A percentile compares a stretch with the other conserved stretches of the same genome.
These are phyloP conservation scores for Lichenostomus cassidix DNA, from an alignment of 2,113 vertebrate genomes.

Conservation along the genomic window DNA sequence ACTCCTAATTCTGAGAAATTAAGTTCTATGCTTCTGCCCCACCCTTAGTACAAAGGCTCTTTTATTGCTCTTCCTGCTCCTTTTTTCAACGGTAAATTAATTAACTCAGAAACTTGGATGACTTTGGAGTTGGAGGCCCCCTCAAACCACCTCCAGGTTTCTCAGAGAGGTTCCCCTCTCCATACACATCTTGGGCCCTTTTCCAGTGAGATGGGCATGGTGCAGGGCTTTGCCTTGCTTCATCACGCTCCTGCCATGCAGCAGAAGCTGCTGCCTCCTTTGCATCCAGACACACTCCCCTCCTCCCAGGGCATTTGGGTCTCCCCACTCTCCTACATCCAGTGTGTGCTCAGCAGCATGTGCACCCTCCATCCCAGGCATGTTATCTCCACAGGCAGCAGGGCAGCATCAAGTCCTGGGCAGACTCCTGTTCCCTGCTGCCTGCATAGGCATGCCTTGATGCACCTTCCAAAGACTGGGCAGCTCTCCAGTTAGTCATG, in stretches of 20 bases:
- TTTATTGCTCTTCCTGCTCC: constrained; percentile 49
- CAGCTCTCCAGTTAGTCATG: neutral
- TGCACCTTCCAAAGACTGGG: neutral
- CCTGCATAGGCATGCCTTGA: accelerated
- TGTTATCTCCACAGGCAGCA: neutral
- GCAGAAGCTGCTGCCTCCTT: neutral
- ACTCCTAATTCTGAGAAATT: neutral
- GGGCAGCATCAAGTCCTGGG: neutral
- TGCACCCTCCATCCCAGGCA: neutral
- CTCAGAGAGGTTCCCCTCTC: neutral
- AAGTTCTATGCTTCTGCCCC: constrained; percentile 32
- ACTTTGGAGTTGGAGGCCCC: neutral
- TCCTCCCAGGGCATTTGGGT: neutral
- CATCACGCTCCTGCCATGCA: neutral
- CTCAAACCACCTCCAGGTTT: neutral
- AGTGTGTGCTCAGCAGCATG: neutral
- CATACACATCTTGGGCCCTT: neutral
- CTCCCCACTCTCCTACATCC: neutral
- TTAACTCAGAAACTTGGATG: constrained; percentile 42
- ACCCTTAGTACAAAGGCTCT: constrained; percentile 42
- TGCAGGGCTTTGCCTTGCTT: neutral
- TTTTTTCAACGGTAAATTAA: constrained; percentile 52
- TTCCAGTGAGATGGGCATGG: neutral
- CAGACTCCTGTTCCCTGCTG: neutral
- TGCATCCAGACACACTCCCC: neutral